These are phyloP conservation scores for Aphaenogaster rudis DNA, from an alignment of 1,140 invertebrate genomes.

Conservation along the genomic window DNA sequence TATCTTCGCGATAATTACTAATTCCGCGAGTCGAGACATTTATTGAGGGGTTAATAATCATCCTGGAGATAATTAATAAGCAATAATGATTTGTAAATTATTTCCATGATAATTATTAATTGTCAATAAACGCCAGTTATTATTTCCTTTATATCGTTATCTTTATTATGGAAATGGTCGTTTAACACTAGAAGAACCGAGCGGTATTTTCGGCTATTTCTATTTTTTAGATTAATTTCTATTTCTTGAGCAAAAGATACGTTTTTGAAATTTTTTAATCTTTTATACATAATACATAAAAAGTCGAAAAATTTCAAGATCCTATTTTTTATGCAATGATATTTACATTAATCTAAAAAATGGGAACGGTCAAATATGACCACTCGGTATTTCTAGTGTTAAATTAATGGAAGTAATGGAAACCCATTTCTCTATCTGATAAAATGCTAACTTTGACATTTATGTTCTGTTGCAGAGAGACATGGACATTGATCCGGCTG, in stretches of 20 bases:
- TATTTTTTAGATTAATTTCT: no score
- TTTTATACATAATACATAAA: no score
- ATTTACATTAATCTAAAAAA: no score
- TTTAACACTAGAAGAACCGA: no score
- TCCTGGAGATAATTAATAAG: not conserved
- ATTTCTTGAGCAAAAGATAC: no score
- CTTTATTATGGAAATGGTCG: not conserved
- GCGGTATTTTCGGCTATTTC: no score
- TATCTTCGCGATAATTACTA: not conserved
- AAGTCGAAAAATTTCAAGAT: no score
- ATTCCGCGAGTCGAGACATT: not conserved
- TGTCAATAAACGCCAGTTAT: not conserved
- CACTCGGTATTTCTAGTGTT: not conserved
- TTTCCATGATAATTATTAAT: no score
- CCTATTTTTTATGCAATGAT: no score
- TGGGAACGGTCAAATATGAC: no score
- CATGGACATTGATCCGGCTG: slow-evolving; percentile 77
- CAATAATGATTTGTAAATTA: not conserved
- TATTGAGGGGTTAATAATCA: not conserved
- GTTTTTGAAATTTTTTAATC: no score
- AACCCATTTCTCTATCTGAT: not conserved
- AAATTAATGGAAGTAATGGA: not conserved
- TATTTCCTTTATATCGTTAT: not conserved
- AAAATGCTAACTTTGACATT: not conserved
- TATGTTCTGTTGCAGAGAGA: slow-evolving; percentile 61